Conservation (phyloP, 2,113 vertebrate species). For the Phasianus colchicus region DNA sequence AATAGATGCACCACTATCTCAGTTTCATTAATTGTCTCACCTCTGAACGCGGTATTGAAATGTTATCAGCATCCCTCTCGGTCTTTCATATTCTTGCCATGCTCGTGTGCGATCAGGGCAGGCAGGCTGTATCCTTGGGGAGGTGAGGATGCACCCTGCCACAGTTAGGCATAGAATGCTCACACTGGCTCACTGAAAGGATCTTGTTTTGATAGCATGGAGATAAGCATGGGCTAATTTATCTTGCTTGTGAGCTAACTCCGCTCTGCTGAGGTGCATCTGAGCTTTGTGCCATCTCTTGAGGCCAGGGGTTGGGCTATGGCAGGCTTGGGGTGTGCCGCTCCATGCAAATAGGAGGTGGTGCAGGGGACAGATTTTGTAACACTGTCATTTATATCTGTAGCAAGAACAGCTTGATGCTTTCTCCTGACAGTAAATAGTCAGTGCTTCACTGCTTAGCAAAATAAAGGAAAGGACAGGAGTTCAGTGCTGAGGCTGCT, state of each 20-base stretch:
- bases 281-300: background rate
- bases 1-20: conserved; percentile 30
- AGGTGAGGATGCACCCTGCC: background rate
- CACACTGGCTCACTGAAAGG: background rate
- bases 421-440: background rate
- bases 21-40: conserved; percentile 36
- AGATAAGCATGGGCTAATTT: background rate
- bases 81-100: background rate
- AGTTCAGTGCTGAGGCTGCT: background rate
- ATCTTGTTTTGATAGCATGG: background rate
- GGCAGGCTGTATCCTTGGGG: background rate
- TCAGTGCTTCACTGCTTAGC: background rate
- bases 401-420: background rate
- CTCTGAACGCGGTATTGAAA: conserved; percentile 7
- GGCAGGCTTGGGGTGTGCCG: background rate
- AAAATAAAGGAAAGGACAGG: background rate
- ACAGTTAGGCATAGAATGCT: background rate
- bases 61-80: background rate
- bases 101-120: fast-evolving
- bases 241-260: background rate
- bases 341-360: background rate
- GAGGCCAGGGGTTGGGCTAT: background rate
- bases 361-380: background rate
- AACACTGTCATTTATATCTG: background rate
- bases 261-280: background rate